These are phyloP conservation scores for Leptinotarsa haldemani DNA, from an alignment of 2,888 invertebrate species.

Conservation along the genomic window DNA sequence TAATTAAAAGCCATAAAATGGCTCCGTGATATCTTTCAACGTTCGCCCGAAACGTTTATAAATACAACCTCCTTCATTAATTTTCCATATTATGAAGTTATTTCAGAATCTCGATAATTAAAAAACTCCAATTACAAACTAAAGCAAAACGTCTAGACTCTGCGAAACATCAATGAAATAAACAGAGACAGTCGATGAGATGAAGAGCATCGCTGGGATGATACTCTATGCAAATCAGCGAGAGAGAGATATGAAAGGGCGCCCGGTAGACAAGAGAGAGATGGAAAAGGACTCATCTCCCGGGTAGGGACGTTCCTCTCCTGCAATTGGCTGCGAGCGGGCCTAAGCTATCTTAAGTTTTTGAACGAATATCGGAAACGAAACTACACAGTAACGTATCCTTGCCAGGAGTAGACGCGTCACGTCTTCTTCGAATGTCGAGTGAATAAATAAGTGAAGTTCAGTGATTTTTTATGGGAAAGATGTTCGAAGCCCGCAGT, in stretches of 20 bases:
- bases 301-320: slow-evolving; percentile 51
- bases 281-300: slow-evolving; percentile 43
- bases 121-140: slow-evolving; percentile 31
- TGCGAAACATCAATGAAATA: slow-evolving; percentile 46
- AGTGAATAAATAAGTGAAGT: slow-evolving; percentile 37
- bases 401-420: slow-evolving; percentile 29
- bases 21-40: slow-evolving; percentile 27
- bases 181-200: slow-evolving; percentile 38
- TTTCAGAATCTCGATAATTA: slow-evolving; percentile 33
- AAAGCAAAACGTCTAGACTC: slow-evolving; percentile 39
- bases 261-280: slow-evolving; percentile 33
- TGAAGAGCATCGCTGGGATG: slow-evolving; percentile 40
- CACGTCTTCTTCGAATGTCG: slow-evolving; percentile 29
- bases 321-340: slow-evolving; percentile 47
- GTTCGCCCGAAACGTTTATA: slow-evolving; percentile 23
- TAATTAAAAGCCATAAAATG: slow-evolving; percentile 13
- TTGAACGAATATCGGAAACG: slow-evolving; percentile 48
- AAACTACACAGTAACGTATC: slow-evolving; percentile 45
- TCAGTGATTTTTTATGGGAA: slow-evolving; percentile 26
- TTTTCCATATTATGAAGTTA: slow-evolving; percentile 29
- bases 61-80: slow-evolving; percentile 30
- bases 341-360: slow-evolving; percentile 52
- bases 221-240: slow-evolving; percentile 40
- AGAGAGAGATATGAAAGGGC: slow-evolving; percentile 39
- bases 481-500: slow-evolving; percentile 61